Percentiles rank a stretch among this genome's conserved stretches.
These are phyloP conservation scores for Pseudeuparius sepicola DNA, from an alignment of 2,888 invertebrate species.

Conservation along the genomic window DNA sequence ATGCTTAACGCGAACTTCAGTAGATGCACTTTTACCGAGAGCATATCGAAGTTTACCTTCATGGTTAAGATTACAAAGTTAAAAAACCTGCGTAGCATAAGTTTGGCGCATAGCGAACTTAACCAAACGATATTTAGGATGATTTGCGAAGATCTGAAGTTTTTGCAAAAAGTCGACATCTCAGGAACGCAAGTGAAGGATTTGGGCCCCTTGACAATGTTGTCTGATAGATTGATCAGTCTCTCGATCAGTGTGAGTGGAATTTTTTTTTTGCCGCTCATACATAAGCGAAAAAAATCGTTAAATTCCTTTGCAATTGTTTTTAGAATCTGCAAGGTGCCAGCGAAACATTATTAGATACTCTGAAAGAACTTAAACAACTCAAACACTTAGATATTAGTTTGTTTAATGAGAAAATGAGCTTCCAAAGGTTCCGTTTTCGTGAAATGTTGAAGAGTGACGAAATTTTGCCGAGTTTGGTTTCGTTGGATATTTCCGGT, in stretches of 20 bases:
- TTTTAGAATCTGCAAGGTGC: slow-evolving; percentile 29
- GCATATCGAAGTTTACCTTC: slow-evolving; percentile 39
- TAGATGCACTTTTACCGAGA: slow-evolving; percentile 51
- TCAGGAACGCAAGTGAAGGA: slow-evolving; percentile 54
- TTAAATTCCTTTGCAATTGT: not conserved
- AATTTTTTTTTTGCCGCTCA: slow-evolving; percentile 4
- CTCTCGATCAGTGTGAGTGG: slow-evolving; percentile 46
- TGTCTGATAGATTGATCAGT: slow-evolving; percentile 47
- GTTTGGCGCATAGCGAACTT: slow-evolving; percentile 59
- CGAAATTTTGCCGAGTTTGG: slow-evolving; percentile 43
- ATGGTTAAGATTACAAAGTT: slow-evolving; percentile 50
- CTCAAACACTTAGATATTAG: slow-evolving; percentile 35
- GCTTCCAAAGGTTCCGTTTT: slow-evolving; percentile 6
- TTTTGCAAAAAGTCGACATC: slow-evolving; percentile 54
- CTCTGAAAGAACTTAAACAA: slow-evolving; percentile 28
- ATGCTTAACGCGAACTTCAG: slow-evolving; percentile 51
- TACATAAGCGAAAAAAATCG: not conserved
- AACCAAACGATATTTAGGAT: slow-evolving; percentile 54
- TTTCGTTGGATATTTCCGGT: slow-evolving; percentile 55
- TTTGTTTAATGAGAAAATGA: slow-evolving; percentile 30
- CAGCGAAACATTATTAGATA: slow-evolving; percentile 23
- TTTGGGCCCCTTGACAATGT: slow-evolving; percentile 47
- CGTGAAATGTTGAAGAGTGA: slow-evolving; percentile 37
- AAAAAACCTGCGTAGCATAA: slow-evolving; percentile 47
- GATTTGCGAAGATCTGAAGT: slow-evolving; percentile 53